Evolutionary conservation across 2,888 invertebrate genomes (phyloP).

Genomic region (Drosophila pegasa): DNA sequence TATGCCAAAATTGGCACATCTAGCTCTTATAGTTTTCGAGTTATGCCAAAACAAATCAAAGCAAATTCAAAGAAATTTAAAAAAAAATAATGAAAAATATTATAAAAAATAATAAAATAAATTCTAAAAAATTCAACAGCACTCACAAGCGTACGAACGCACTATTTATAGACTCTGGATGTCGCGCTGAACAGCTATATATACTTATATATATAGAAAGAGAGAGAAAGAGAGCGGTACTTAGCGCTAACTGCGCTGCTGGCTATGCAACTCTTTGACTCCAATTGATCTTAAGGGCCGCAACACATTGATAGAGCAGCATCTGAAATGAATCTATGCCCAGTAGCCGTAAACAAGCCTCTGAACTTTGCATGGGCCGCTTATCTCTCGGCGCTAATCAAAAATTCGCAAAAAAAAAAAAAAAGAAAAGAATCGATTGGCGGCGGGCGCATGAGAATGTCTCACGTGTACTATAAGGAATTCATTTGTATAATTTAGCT

Average conservation of each 20-base stretch:
- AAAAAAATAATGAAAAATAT: neutral
- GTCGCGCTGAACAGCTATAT: neutral
- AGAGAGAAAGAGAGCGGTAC: neutral
- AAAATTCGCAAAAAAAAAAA: neutral
- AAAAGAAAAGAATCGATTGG: neutral
- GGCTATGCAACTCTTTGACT: neutral
- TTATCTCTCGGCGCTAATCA: neutral
- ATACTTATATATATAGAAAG: neutral
- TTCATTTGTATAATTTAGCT: neutral
- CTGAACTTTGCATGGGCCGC: neutral
- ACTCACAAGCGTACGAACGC: neutral
- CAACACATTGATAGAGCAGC: neutral
- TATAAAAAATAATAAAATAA: neutral
- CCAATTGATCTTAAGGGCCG: neutral
- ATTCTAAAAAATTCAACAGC: neutral
- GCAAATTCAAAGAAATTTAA: neutral
- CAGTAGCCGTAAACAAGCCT: neutral
- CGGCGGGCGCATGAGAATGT: neutral
- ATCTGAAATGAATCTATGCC: neutral
- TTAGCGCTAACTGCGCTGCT: neutral
- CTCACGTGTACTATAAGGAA: constrained; percentile 2
- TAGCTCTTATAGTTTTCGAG: neutral
- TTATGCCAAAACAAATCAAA: neutral
- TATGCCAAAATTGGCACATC: neutral
- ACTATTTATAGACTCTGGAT: constrained; percentile 1